These are phyloP conservation scores for Zootoca vivipara DNA, from an alignment of 2,113 vertebrate species.

Conservation along the genomic window DNA sequence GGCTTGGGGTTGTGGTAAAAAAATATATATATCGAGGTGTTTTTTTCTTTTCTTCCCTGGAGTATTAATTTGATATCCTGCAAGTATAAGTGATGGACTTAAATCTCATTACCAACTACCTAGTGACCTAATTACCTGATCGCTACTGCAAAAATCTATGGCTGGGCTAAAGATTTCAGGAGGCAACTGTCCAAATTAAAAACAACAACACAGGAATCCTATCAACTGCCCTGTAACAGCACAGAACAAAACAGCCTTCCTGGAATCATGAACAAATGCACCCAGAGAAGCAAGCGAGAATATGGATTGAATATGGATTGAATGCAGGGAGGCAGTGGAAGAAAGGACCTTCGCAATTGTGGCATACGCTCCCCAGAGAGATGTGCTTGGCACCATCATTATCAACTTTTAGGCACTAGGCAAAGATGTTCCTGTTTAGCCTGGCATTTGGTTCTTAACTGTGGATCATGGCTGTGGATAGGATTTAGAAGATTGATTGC, in stretches of 20 bases:
- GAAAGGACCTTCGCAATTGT: too few species aligned
- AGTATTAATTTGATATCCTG: background rate
- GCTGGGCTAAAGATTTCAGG: background rate
- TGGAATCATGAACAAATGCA: background rate
- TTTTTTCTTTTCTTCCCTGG: background rate
- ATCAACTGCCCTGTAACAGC: background rate
- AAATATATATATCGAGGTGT: too few species aligned
- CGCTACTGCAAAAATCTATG: background rate
- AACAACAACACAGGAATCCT: background rate
- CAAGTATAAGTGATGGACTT: background rate
- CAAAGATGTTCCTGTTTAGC: too few species aligned
- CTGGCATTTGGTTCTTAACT: too few species aligned
- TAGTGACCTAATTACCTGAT: background rate
- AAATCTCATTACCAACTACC: background rate
- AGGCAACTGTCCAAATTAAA: background rate
- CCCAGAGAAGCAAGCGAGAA: too few species aligned
- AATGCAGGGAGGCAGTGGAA: too few species aligned
- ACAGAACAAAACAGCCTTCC: background rate
- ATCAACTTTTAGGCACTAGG: too few species aligned
- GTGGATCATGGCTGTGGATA: too few species aligned
- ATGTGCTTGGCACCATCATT: too few species aligned
- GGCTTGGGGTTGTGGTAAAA: background rate
- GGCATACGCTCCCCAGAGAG: too few species aligned
- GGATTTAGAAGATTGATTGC: too few species aligned
- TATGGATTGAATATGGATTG: too few species aligned